Conservation (phyloP, 2,888 invertebrate genomes). For the Labia minor region DNA sequence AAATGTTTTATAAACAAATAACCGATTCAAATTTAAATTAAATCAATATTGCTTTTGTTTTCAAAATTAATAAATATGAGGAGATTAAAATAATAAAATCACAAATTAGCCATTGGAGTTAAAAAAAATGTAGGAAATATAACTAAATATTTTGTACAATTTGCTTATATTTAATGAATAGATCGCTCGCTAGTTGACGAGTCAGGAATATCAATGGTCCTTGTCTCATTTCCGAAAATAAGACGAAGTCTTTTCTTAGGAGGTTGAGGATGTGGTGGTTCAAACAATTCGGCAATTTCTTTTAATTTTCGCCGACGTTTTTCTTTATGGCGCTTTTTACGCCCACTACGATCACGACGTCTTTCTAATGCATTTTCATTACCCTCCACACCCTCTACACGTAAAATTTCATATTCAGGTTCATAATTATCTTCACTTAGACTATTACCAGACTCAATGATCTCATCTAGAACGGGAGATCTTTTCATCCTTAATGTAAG, state of each 20-base stretch:
- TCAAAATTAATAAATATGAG: background rate
- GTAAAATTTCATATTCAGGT: constrained; percentile 73
- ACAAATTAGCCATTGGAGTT: constrained; percentile 32
- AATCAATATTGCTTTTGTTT: no score
- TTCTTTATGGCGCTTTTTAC: constrained; percentile 49
- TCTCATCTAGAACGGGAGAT: constrained; percentile 73
- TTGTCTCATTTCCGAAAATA: constrained; percentile 80
- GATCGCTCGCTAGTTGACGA: background rate
- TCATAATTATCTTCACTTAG: constrained; percentile 53
- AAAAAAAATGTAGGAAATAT: background rate
- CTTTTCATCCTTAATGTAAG: constrained; percentile 77
- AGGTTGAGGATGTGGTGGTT: constrained; percentile 42
- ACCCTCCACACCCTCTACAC: constrained; percentile 60
- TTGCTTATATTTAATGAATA: background rate
- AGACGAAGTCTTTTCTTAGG: constrained; percentile 75
- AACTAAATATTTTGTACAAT: constrained; percentile 1
- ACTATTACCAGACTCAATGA: constrained; percentile 67
- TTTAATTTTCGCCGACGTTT: constrained; percentile 23
- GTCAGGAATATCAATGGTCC: constrained; percentile 72
- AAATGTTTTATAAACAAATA: no score
- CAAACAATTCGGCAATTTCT: constrained; percentile 18
- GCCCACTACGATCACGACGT: constrained; percentile 31
- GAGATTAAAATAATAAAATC: constrained; percentile 3
- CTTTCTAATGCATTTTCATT: constrained; percentile 21
- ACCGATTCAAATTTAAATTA: no score